Evolutionary conservation across 2,113 vertebrate species (phyloP).

Genomic region (Datnioides undecimradiatus): DNA sequence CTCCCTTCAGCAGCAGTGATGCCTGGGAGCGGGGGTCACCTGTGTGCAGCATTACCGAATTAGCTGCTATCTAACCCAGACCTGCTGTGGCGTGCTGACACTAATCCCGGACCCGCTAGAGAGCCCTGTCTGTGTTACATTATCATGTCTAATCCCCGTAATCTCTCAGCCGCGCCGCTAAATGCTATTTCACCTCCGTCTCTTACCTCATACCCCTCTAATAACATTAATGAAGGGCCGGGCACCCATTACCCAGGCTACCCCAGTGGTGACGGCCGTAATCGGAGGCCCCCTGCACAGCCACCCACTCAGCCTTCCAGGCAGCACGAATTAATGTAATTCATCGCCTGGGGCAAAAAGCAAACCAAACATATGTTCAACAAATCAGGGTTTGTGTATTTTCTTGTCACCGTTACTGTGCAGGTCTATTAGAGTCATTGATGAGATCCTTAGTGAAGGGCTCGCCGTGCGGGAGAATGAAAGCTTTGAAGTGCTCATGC

Average conservation of each 20-base stretch:
- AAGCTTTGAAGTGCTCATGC: slow-evolving; percentile 79
- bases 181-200: slow-evolving; percentile 84
- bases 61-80: slow-evolving; percentile 87
- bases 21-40: slow-evolving; percentile 82
- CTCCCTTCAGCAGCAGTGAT: slow-evolving; percentile 65
- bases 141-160: slow-evolving; percentile 83
- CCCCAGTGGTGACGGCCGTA: slow-evolving; percentile 69
- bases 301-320: slow-evolving; percentile 80
- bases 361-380: slow-evolving; percentile 88
- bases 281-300: slow-evolving; percentile 67
- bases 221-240: slow-evolving; percentile 85
- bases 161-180: slow-evolving; percentile 80
- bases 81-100: slow-evolving; percentile 82
- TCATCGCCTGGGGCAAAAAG: slow-evolving; percentile 85
- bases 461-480: slow-evolving; percentile 57
- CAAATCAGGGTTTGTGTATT: slow-evolving; percentile 86
- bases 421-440: slow-evolving; percentile 78
- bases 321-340: slow-evolving; percentile 84
- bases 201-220: slow-evolving; percentile 84
- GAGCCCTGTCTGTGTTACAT: slow-evolving; percentile 84
- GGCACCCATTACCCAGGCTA: slow-evolving; percentile 71
- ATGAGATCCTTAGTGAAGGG: slow-evolving; percentile 79
- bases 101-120: slow-evolving; percentile 78
- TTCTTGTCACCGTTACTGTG: slow-evolving; percentile 79
- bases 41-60: slow-evolving; percentile 83